Evolutionary conservation across 1,140 invertebrate genomes (phyloP), one percentile per base, ranked within the genome.

Genomic region (Drosophila lowei): DNA sequence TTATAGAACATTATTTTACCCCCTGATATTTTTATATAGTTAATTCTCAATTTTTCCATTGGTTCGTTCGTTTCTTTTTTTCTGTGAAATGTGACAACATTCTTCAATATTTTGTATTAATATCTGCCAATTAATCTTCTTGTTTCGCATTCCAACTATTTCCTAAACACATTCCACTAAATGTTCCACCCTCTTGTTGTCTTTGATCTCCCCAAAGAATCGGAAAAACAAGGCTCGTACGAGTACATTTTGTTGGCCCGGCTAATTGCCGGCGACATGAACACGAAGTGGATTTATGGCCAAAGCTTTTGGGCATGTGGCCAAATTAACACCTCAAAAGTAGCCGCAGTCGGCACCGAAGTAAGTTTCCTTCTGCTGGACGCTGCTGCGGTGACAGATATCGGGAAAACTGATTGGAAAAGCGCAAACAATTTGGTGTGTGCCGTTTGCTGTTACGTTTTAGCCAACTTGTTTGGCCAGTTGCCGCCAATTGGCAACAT

Each of bases 311-410:
- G 41, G 52, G 75, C 57, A 72, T 59, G 70, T 78, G 75, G 49
- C 62, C 60, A 81, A 83, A 81, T 81, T 81, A 81, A 83, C 79
- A 83, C 79, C 79, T 83, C 79, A 83, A 68, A 63, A 74, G 48
- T 50, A 42, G 48, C 57, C 75, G 60, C 56, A 50, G 30, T 50
- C 46, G 56, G 61, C 75, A 65, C 23, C 23, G 23, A 52, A 50
- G 41, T 76, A 2, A 18, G 18, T 18, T 75, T 64, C 59, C 56
- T 48, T 62, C 80, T 77, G 49, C 47, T 38, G 34, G 34, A 38
- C 34, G 23, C 34, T 4, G 11, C 11, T 38, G 11, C 72, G 77
- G 61, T 84, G 80, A 84, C 80, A 84, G 80, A 85, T 77, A 86
- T 86, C 81, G 72, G 34, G 56, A 74, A 65, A 54, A 68, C 44